phyloP scores from a whole-genome alignment of 2,113 vertebrate species.

The Marmota monax region DNA sequence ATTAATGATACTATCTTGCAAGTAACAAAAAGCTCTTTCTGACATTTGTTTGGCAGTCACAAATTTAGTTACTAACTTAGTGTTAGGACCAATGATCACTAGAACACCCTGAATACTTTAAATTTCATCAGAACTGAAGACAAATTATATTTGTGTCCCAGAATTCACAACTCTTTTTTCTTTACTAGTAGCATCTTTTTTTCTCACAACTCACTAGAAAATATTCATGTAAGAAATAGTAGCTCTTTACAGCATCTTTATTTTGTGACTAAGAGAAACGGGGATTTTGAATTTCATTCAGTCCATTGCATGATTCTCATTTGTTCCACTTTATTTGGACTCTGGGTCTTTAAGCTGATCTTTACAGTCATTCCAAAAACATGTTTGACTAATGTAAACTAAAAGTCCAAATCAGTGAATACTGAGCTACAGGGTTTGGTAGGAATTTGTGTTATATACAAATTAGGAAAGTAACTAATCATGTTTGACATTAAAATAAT shows the following conservation, averaged over 20 bases:
- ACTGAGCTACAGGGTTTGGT: background rate
- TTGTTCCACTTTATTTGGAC: background rate
- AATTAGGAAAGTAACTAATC: constrained; percentile 55
- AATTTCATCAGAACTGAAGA: background rate
- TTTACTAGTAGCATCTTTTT: constrained; percentile 11
- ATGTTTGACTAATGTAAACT: constrained; percentile 29
- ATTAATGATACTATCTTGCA: background rate
- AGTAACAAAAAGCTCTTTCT: background rate
- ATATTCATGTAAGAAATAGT: background rate
- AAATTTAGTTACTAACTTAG: background rate
- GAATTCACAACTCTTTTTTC: constrained; percentile 20
- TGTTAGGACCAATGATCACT: background rate
- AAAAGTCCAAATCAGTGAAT: constrained; percentile 54
- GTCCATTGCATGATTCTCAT: background rate
- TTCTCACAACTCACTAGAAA: constrained; percentile 19
- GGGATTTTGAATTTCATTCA: background rate
- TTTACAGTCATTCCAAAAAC: constrained; percentile 29
- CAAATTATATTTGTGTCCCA: background rate
- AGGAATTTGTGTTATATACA: constrained; percentile 68
- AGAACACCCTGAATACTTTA: constrained; percentile 1
- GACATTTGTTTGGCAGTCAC: background rate
- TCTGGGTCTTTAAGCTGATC: background rate
- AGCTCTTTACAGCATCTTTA: too few species aligned
- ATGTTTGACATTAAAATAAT: constrained; percentile 70
- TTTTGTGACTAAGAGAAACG: background rate